phyloP scores from a whole-genome alignment of 2,797 vertebrate species.

The Nannoperca obscura region DNA sequence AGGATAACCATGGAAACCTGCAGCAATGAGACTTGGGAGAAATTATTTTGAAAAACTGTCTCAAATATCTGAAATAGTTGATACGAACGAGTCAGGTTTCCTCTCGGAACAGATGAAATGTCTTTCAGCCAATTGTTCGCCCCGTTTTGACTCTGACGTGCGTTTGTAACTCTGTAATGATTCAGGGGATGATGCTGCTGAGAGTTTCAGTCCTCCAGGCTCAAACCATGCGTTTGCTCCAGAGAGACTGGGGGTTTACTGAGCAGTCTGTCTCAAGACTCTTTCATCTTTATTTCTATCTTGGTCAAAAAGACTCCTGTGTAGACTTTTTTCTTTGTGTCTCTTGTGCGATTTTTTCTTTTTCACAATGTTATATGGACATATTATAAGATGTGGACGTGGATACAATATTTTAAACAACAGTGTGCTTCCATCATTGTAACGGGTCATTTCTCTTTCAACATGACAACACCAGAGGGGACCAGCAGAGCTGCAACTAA shows the following conservation, averaged over 20 bases:
- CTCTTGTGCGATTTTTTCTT: not conserved
- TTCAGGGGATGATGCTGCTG: conserved; percentile 22
- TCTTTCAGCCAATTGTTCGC: not conserved
- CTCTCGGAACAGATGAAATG: not conserved
- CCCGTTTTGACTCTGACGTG: not conserved
- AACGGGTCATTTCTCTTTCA: not conserved
- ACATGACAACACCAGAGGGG: no score
- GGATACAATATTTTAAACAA: not conserved
- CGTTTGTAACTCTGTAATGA: not conserved
- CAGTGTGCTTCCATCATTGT: not conserved
- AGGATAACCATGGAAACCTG: conserved; percentile 43
- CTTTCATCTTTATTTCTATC: not conserved
- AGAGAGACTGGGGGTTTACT: conserved; percentile 11
- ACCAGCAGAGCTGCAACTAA: not conserved
- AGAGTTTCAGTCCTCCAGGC: conserved; percentile 26
- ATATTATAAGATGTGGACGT: not conserved
- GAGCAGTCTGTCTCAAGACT: not conserved
- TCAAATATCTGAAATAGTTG: not conserved
- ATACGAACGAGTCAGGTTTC: not conserved
- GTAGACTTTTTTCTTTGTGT: not conserved
- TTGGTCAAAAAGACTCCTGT: not conserved
- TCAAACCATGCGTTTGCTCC: conserved; percentile 19
- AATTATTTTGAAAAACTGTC: not conserved
- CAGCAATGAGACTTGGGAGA: not conserved
- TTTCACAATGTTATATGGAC: no score